These are phyloP conservation scores for Drosophila nikananu DNA, from an alignment of 1,140 invertebrate species.

Conservation along the genomic window DNA sequence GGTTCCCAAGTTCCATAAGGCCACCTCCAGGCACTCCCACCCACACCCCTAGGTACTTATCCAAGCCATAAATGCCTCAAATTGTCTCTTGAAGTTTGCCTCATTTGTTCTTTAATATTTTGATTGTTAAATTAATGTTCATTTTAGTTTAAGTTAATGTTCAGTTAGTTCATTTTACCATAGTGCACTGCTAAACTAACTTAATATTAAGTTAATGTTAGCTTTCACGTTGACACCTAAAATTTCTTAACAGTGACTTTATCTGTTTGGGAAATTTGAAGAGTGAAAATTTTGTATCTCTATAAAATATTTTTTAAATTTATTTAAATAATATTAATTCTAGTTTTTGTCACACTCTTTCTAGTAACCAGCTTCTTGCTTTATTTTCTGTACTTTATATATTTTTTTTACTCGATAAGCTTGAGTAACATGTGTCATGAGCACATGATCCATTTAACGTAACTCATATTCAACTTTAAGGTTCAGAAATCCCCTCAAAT, in stretches of 20 bases:
- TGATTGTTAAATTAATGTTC: too few species aligned
- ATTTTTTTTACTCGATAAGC: background rate
- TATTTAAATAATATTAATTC: background rate
- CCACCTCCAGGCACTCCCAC: slow-evolving; percentile 15
- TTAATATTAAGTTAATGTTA: too few species aligned
- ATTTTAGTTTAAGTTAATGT: background rate
- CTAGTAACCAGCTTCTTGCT: background rate
- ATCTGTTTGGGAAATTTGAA: background rate
- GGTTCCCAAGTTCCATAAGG: slow-evolving; percentile 1
- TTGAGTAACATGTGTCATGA: background rate
- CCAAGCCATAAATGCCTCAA: background rate
- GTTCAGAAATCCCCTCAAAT: background rate
- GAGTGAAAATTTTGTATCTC: background rate
- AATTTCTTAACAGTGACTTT: background rate
- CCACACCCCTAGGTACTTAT: background rate
- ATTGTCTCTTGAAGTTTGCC: background rate
- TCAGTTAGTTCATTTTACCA: background rate
- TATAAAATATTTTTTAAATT: background rate
- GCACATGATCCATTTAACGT: background rate
- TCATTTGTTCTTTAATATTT: background rate
- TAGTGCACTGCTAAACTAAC: background rate
- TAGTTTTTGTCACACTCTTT: background rate
- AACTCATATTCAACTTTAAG: background rate
- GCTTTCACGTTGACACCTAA: background rate
- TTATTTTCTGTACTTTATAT: background rate